These are phyloP conservation scores for Xestia sexstrigata DNA, from an alignment of 2,888 invertebrate species.

Conservation along the genomic window DNA sequence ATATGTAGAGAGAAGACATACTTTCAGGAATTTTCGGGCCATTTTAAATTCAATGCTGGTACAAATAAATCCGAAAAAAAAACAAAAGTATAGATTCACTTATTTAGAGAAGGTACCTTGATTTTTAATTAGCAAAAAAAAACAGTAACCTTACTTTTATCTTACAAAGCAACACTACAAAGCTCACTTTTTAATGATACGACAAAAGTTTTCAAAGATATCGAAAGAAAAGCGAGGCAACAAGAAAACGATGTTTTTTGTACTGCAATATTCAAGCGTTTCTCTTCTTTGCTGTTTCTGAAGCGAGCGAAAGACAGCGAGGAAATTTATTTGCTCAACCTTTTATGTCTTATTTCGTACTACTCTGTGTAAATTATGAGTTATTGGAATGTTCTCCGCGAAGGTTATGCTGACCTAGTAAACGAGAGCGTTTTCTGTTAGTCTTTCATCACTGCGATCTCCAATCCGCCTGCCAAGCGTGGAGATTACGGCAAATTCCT, in stretches of 20 bases:
- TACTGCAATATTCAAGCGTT: constrained; percentile 47
- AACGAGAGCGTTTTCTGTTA: too few species aligned
- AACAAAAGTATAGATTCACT: neutral
- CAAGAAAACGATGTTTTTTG: constrained; percentile 24
- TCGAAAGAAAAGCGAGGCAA: constrained; percentile 18
- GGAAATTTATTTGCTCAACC: constrained; percentile 47
- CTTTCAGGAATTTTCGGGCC: neutral
- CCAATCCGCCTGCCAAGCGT: too few species aligned
- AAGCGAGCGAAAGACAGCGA: constrained; percentile 38
- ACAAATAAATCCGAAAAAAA: neutral
- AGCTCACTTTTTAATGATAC: constrained; percentile 29
- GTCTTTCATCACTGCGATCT: too few species aligned
- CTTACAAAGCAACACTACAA: constrained; percentile 8
- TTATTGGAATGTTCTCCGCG: constrained; percentile 4
- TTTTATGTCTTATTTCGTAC: constrained; percentile 42
- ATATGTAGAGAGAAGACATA: neutral
- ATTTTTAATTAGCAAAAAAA: neutral
- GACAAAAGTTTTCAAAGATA: constrained; percentile 28
- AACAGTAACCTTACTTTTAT: neutral
- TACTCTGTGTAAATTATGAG: constrained; percentile 14
- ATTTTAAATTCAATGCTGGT: neutral
- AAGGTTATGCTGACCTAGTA: neutral
- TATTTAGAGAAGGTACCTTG: neutral
- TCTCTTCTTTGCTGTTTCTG: constrained; percentile 17
- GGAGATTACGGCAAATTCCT: too few species aligned